phyloP scores from a whole-genome alignment of 2,113 vertebrate species.

The Paradoxurus hermaphroditus region DNA sequence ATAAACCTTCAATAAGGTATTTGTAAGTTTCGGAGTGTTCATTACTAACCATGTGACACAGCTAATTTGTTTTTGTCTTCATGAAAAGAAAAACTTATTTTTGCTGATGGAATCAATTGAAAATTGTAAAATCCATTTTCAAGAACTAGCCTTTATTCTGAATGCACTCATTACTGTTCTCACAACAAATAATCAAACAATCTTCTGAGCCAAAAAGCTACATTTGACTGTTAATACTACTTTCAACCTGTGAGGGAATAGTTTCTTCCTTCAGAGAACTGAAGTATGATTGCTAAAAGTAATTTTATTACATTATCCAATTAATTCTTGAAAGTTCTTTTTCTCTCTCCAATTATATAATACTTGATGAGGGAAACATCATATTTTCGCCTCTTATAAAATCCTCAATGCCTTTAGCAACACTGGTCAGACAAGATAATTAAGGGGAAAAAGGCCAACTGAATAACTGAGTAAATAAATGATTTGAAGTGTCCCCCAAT shows the following conservation, averaged over 20 bases:
- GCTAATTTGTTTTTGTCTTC: background rate
- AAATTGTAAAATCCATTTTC: constrained; percentile 25
- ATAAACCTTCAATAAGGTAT: background rate
- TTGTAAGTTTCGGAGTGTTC: background rate
- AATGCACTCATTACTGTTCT: background rate
- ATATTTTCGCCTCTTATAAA: constrained; percentile 37
- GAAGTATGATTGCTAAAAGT: constrained; percentile 41
- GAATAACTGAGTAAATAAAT: background rate
- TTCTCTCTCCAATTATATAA: constrained; percentile 41
- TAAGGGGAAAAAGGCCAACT: background rate
- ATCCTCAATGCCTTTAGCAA: constrained; percentile 18
- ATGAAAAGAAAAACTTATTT: background rate
- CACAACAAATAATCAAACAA: constrained; percentile 42
- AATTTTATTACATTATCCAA: constrained; percentile 67
- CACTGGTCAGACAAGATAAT: constrained; percentile 20
- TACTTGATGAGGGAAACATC: constrained; percentile 34
- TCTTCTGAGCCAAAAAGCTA: background rate
- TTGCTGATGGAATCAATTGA: background rate
- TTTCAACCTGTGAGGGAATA: constrained; percentile 44
- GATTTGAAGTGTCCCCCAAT: background rate
- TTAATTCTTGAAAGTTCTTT: constrained; percentile 57
- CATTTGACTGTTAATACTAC: constrained; percentile 28
- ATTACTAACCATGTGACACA: background rate
- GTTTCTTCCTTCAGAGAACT: background rate
- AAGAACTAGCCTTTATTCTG: background rate